Evolutionary conservation across 2,888 invertebrate genomes (phyloP), one percentile per base, ranked within the genome.

Genomic region (Lissocephala sabroskyi): DNA sequence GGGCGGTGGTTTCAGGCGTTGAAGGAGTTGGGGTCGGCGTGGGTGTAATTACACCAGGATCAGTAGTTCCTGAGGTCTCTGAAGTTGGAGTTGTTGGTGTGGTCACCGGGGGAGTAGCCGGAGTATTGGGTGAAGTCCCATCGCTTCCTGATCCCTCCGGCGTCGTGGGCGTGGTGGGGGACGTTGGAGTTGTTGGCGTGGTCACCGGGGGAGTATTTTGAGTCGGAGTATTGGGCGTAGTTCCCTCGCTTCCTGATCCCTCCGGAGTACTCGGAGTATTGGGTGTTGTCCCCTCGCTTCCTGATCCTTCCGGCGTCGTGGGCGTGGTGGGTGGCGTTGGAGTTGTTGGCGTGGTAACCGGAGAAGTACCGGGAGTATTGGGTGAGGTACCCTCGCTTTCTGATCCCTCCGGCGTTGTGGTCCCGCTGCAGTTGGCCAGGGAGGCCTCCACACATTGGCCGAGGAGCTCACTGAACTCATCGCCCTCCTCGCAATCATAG

Each of bases 391-490:
- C 4, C 23, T 7, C 3, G 4, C 23, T 23, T 3, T 41, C 30
- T 5, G 47, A 35, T n/a, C n/a, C n/a, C 17, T 6, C 26, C 1
- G 52, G 14, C 5, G 57, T 49, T 7, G 59, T 49, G 7, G 26
- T 28, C 7, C 29, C 26, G 6, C 44, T 52, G 32, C 78, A 78
- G 44, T 77, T 66, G 5, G 78, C 80, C 6, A 58, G 11, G 0
- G 49, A 36, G 2, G 79, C 66, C 0, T 56, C 52, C 18, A 74
- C 59, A 43, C 80, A 80, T 11, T 56, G 4, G 0, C 54, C 56
- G 0, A 41, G 5, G 1, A 41, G 50, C 1, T 45, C 51, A 41
- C 59, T 80, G 4, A 79, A 78, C 29, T 78, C 65, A n/a, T 77
- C 57, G 7, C 68, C 77, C 0, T 36, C 32, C 0, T 30, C 30